These are phyloP conservation scores for Trichomycterus rosablanca DNA, from an alignment of 2,113 vertebrate species.

Conservation along the genomic window DNA sequence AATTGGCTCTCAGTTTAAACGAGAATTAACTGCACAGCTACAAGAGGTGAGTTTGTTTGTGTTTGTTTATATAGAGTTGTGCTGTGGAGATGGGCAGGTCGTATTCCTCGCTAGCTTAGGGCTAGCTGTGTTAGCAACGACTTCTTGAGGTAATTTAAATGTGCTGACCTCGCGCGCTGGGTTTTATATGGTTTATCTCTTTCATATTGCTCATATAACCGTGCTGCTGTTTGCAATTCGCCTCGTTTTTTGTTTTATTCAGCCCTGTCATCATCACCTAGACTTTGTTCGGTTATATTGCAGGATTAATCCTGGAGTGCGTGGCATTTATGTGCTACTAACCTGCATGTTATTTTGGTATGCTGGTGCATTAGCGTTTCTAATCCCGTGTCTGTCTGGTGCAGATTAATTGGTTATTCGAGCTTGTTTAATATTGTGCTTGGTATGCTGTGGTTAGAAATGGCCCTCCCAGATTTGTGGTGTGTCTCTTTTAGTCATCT, in stretches of 20 bases:
- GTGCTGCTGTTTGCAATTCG: no score
- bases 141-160: not conserved
- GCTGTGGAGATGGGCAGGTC: not conserved
- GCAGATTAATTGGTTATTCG: not conserved
- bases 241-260: no score
- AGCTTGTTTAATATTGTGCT: not conserved
- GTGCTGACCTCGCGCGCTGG: not conserved
- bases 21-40: not conserved
- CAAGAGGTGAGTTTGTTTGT: conserved; percentile 11
- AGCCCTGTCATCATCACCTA: no score
- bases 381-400: not conserved
- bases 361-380: not conserved
- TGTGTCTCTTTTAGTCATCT: conserved; percentile 1
- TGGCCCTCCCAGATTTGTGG: not conserved
- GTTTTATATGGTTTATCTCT: no score
- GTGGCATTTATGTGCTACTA: not conserved
- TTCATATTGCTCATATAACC: no score
- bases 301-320: not conserved
- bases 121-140: conserved; percentile 12
- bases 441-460: not conserved
- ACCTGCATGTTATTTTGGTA: not conserved
- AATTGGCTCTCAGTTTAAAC: not conserved
- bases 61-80: not conserved
- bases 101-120: not conserved
- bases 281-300: not conserved